Evolutionary conservation across 2,888 invertebrate genomes (phyloP), one percentile per base, ranked within the genome.

Genomic region (Chymomyza procnemis): DNA sequence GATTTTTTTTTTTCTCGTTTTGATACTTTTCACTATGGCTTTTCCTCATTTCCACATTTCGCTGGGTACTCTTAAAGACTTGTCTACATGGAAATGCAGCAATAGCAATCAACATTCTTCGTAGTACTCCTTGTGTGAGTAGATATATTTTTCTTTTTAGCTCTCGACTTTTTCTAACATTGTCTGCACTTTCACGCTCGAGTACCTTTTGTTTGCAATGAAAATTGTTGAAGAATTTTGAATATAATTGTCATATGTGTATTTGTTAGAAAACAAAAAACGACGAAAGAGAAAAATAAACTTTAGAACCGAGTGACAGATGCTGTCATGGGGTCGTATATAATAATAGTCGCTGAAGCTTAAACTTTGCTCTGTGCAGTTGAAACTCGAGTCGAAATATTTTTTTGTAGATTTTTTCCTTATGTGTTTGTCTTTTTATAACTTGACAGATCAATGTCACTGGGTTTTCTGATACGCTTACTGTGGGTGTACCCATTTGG

Each of bases 341-440:
- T 72, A 78, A 83, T 80, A 86, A 86, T 81, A 85, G 84, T 76
- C 72, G 64, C 26, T 71, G 64, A 76, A 75, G 71, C 78, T 76
- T 75, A 56, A 76, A 61, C 69, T 26, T 56, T 30, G 16, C 18
- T 1, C 16, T 50, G 6, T 14, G 9, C 34, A 3, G 34, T 34
- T 34, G 12, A 12, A 41, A 41, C 34, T 41, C 6, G 12, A 41
- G 34, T 41, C 6, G 12, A 41, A 12, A 41, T 12, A 41, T 41
- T 41, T 41, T 54, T 14, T 21, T 6, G 6, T 14, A 21, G 1
- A 12, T 54, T 54, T n/a, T 19, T 54, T 4, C n/a, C n/a, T 54
- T 19, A 16, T 55, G 55, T 26, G n/a, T n/a, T n/a, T n/a, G 16
- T 16, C 16, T 4, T 16, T n/a, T n/a, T 4, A 41, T 12, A 41